Conservation (phyloP, 1,140 invertebrate genomes). For the Lasioglossum albipes region DNA sequence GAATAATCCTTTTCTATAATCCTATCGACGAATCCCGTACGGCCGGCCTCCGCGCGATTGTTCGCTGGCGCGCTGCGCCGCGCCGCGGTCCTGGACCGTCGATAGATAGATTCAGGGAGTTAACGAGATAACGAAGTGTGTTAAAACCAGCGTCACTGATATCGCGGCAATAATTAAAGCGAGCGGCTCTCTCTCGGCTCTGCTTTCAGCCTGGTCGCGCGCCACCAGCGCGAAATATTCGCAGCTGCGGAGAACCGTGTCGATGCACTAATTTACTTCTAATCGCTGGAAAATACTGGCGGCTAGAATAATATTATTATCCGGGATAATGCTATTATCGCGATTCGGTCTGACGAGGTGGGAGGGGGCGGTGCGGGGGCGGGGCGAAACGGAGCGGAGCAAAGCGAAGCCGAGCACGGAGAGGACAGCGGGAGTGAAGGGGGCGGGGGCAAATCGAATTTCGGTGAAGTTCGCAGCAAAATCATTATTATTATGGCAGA, state of each 20-base stretch:
- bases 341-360: constrained; percentile 8
- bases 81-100: too few relatives aligned
- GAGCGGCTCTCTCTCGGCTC: neutral
- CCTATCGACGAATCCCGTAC: too few relatives aligned
- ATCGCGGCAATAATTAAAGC: constrained; percentile 29
- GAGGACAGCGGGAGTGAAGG: neutral
- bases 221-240: constrained; percentile 25
- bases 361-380: too few relatives aligned
- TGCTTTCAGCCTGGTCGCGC: neutral
- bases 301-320: constrained; percentile 52
- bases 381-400: too few relatives aligned
- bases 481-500: constrained; percentile 49
- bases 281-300: constrained; percentile 44
- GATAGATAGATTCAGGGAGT: constrained; percentile 12
- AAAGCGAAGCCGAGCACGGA: too few relatives aligned
- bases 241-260: neutral
- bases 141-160: constrained; percentile 28
- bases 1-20: too few relatives aligned
- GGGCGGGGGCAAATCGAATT: constrained; percentile 18
- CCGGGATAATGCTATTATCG: constrained; percentile 46
- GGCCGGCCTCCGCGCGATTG: neutral
- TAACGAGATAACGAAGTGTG: constrained; percentile 30
- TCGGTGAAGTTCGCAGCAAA: constrained; percentile 35
- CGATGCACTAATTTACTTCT: constrained; percentile 42
- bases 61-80: too few relatives aligned